Evolutionary conservation across 1,140 invertebrate species (phyloP).

Genomic region (Drosophila kepulauana): DNA sequence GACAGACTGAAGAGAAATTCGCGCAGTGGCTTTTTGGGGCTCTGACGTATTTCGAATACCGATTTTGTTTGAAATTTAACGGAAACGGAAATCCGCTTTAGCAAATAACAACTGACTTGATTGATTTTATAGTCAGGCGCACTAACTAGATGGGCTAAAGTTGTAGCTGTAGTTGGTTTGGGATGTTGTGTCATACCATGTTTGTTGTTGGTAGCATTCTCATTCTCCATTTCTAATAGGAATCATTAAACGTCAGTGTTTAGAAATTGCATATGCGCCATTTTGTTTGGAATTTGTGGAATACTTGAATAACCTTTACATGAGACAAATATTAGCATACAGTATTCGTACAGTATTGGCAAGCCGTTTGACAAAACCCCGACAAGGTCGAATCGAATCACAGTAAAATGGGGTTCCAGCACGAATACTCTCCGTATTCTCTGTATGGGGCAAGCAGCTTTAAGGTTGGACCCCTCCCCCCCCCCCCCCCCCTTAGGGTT

Average conservation of each 20-base stretch:
- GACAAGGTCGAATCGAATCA: slow-evolving; percentile 75
- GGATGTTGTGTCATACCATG: slow-evolving; percentile 2
- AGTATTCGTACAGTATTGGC: slow-evolving; percentile 40
- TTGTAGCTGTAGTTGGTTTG: background rate
- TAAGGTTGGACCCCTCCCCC: slow-evolving; percentile 16
- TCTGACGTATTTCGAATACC: slow-evolving; percentile 1
- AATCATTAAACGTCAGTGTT: slow-evolving; percentile 21
- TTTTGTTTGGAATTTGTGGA: slow-evolving; percentile 10
- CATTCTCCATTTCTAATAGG: background rate
- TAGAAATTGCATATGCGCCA: slow-evolving; percentile 11
- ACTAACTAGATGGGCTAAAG: background rate
- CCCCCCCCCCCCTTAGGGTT: background rate
- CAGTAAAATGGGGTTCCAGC: slow-evolving; percentile 64
- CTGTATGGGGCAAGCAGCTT: slow-evolving; percentile 12
- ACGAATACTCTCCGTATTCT: slow-evolving; percentile 50
- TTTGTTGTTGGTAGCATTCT: slow-evolving; percentile 6
- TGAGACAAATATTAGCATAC: slow-evolving; percentile 22
- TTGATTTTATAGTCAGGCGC: slow-evolving; percentile 4
- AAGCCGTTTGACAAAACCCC: slow-evolving; percentile 46
- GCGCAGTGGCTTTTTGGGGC: background rate
- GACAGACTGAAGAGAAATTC: background rate
- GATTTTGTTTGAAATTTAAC: slow-evolving; percentile 2
- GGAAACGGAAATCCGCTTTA: slow-evolving; percentile 15
- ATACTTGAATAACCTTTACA: slow-evolving; percentile 26
- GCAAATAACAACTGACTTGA: slow-evolving; percentile 14